phyloP scores from a whole-genome alignment of 35 echinoderm and acorn worm species.

The Chiridota heheva region DNA sequence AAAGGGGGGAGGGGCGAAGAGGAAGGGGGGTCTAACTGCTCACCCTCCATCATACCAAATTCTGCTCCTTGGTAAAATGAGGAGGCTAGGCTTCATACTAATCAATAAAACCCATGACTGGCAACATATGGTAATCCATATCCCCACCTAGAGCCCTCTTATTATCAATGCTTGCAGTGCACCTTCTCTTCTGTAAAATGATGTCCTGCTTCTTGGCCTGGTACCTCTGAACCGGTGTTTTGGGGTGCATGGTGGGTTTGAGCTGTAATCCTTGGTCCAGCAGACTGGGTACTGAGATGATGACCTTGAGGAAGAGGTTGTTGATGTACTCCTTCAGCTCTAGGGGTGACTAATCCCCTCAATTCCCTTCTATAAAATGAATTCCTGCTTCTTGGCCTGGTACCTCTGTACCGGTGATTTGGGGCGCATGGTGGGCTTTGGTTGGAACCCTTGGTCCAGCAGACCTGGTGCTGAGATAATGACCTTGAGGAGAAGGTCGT shows the following conservation, averaged over 20 bases:
- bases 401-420: constrained; percentile 33
- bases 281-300: constrained; percentile 18
- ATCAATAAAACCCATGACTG: no score
- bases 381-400: constrained; percentile 43
- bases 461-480: constrained; percentile 30
- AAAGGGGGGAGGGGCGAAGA: no score
- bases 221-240: constrained; percentile 37
- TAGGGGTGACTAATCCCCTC: no score
- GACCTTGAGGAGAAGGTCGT: constrained; percentile 34
- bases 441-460: constrained; percentile 38
- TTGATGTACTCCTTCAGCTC: constrained; percentile 29
- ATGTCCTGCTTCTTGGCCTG: constrained; percentile 43
- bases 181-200: no score
- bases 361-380: no score
- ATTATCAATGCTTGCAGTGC: no score
- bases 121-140: no score
- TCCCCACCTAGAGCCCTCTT: no score
- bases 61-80: no score
- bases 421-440: constrained; percentile 36
- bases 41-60: no score
- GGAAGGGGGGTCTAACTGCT: no score
- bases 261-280: constrained; percentile 38
- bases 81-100: no score
- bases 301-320: constrained; percentile 27
- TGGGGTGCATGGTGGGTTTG: constrained; percentile 33